These are phyloP conservation scores for Tympanoctomys barrerae DNA, from an alignment of 2,797 vertebrate genomes.

Conservation along the genomic window DNA sequence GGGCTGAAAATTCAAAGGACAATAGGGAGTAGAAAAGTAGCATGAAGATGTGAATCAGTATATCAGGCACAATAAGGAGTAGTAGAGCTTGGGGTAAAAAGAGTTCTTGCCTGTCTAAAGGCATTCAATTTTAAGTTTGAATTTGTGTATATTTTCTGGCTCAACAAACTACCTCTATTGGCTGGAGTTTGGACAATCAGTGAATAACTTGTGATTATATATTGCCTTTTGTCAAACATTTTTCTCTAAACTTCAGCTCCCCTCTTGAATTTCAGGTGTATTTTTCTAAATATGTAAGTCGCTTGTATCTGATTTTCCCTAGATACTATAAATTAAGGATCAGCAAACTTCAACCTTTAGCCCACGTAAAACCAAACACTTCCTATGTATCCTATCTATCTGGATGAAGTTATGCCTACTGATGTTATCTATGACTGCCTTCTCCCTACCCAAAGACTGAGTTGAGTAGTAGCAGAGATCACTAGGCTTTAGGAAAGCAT, in stretches of 20 bases:
- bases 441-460: neutral
- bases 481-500: neutral
- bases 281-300: neutral
- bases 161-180: neutral
- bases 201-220: neutral
- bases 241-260: neutral
- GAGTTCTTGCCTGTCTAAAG: neutral
- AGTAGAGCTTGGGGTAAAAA: neutral
- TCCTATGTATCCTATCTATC: neutral
- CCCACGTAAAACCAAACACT: neutral
- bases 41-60: neutral
- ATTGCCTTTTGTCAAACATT: neutral
- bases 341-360: neutral
- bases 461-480: neutral
- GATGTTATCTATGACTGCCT: neutral
- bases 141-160: neutral
- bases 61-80: neutral
- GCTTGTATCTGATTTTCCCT: neutral
- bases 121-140: slow-evolving; percentile 14
- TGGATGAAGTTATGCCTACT: neutral
- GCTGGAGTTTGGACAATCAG: neutral
- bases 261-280: slow-evolving; percentile 4
- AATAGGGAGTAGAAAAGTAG: neutral
- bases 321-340: neutral
- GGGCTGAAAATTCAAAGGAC: neutral